Evolutionary conservation across 2,113 vertebrate species (phyloP).

Genomic region (Prionailurus bengalensis): DNA sequence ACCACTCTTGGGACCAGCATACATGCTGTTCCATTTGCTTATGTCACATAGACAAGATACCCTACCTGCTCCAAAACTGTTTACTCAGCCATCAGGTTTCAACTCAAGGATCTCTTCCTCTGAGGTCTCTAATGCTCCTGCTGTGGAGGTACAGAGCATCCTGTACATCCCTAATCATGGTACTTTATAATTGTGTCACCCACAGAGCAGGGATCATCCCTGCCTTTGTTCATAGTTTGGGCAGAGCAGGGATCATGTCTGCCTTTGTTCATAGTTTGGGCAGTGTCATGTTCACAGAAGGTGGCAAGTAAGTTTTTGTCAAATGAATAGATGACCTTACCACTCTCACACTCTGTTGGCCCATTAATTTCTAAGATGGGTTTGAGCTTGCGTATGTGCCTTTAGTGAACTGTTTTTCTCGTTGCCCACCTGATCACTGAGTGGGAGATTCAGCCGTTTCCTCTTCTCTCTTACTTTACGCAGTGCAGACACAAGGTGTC

Average conservation of each 20-base stretch:
- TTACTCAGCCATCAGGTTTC: constrained; percentile 38
- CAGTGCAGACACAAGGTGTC: constrained; percentile 26
- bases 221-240: background rate
- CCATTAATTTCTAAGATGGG: background rate
- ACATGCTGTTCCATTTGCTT: constrained; percentile 26
- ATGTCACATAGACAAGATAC: background rate
- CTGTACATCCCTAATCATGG: background rate
- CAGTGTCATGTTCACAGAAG: constrained; percentile 5
- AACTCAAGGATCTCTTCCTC: constrained; percentile 13
- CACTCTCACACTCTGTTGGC: background rate
- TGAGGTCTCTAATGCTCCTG: background rate
- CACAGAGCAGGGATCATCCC: background rate
- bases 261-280: background rate
- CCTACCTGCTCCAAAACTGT: background rate
- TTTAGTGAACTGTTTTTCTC: constrained; percentile 12
- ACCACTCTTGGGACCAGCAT: background rate
- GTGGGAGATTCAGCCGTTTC: constrained; percentile 58
- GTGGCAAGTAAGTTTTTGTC: constrained; percentile 32
- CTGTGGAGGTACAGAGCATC: background rate
- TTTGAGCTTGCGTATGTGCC: background rate
- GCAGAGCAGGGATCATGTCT: constrained; percentile 24
- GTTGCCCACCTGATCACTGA: background rate
- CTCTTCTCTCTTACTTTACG: constrained; percentile 53
- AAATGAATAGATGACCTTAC: background rate
- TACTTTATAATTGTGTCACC: background rate